Evolutionary conservation across 2,113 vertebrate genomes (phyloP).

Genomic region (Psittacula cyanocephala): DNA sequence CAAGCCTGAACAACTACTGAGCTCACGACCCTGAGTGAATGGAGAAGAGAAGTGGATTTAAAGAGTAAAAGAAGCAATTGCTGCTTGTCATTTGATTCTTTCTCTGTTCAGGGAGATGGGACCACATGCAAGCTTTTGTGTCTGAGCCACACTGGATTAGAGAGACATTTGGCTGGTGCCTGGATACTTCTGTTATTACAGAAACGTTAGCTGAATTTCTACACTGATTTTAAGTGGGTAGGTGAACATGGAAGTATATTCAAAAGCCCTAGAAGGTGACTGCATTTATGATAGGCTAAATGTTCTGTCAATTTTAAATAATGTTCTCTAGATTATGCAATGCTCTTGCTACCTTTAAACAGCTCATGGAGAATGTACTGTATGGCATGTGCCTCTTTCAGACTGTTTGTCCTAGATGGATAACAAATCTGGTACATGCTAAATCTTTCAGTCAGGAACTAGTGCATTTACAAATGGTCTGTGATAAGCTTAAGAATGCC

Average conservation of each 20-base stretch:
- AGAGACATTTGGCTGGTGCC: not conserved
- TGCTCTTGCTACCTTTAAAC: conserved; percentile 22
- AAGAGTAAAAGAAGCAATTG: not conserved
- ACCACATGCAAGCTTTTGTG: not conserved
- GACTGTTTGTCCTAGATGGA: conserved; percentile 52
- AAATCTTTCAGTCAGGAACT: conserved; percentile 62
- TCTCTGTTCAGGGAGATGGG: not conserved
- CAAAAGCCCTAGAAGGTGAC: not conserved
- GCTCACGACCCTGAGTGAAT: not conserved
- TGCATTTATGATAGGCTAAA: conserved; percentile 2
- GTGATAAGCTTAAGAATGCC: conserved; percentile 63
- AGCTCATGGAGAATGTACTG: conserved; percentile 44
- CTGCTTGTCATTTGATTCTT: not conserved
- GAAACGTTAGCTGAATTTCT: not conserved
- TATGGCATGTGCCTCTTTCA: conserved; percentile 46
- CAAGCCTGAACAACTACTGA: not conserved
- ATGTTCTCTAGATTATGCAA: conserved; percentile 17
- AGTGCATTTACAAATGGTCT: conserved; percentile 62
- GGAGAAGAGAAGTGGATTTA: not conserved
- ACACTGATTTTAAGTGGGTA: not conserved
- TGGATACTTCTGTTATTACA: not conserved
- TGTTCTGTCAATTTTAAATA: conserved; percentile 44
- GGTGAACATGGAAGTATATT: not conserved
- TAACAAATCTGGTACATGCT: conserved; percentile 63
- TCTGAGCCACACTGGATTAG: not conserved